A percentile compares a stretch with the other conserved stretches of the same genome.
Evolutionary conservation across 2,797 vertebrate species (phyloP).

Genomic region (Rhinogobio ventralis): DNA sequence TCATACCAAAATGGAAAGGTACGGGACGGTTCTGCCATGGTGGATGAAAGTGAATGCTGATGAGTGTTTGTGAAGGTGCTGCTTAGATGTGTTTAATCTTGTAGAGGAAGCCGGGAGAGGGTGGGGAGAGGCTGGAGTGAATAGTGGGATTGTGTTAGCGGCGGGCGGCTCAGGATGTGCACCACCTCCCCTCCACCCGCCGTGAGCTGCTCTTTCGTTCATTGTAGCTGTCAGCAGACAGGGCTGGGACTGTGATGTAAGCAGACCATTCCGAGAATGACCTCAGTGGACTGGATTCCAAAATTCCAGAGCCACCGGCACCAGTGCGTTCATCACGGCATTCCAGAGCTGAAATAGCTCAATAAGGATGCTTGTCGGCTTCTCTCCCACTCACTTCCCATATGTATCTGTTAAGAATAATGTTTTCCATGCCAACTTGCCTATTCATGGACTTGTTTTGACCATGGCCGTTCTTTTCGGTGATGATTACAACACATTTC

Average conservation of each 20-base stretch:
- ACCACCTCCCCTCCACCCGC: slow-evolving; percentile 25
- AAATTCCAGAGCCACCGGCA: slow-evolving; percentile 60
- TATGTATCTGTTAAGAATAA: slow-evolving; percentile 37
- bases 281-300: slow-evolving; percentile 67
- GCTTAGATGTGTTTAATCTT: slow-evolving; percentile 48
- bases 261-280: slow-evolving; percentile 68
- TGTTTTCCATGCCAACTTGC: slow-evolving; percentile 28
- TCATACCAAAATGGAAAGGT: slow-evolving; percentile 9
- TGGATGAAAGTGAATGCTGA: slow-evolving; percentile 31
- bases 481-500: slow-evolving; percentile 1
- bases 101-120: slow-evolving; percentile 29
- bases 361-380: slow-evolving; percentile 47
- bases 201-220: not conserved
- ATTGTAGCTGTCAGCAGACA: slow-evolving; percentile 42
- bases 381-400: slow-evolving; percentile 18
- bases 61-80: slow-evolving; percentile 26
- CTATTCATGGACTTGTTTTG: slow-evolving; percentile 47
- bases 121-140: slow-evolving; percentile 45
- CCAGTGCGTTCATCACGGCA: slow-evolving; percentile 56
- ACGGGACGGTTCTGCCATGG: not conserved
- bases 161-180: slow-evolving; percentile 59
- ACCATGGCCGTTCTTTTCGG: not conserved
- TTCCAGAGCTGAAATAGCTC: slow-evolving; percentile 63
- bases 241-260: slow-evolving; percentile 66
- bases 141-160: slow-evolving; percentile 57